Percentiles rank a stretch among this genome's conserved stretches.
phyloP scores from a whole-genome alignment of 2,113 vertebrate species.

The Macheiramphus alcinus region DNA sequence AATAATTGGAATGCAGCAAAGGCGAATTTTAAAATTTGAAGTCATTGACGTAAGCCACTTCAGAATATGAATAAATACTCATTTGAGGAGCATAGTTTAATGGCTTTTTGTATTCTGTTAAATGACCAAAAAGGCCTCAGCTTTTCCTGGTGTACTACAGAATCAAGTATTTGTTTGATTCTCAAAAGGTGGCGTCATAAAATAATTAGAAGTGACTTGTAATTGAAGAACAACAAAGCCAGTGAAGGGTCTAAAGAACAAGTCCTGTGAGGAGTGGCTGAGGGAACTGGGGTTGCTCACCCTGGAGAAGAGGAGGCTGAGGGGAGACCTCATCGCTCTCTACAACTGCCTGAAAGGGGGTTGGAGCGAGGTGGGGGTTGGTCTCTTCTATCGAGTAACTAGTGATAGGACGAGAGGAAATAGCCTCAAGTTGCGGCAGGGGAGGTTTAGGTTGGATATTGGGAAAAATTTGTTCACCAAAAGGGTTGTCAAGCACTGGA shows the following conservation, averaged over 20 bases:
- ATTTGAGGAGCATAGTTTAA: background rate
- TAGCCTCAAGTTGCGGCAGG: background rate
- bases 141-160: background rate
- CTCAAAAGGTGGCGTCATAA: background rate
- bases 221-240: background rate
- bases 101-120: background rate
- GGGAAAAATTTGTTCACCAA: background rate
- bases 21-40: background rate
- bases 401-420: background rate
- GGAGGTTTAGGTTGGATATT: background rate
- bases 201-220: background rate
- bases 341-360: background rate
- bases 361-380: accelerated
- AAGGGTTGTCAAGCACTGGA: background rate
- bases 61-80: background rate
- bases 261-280: accelerated
- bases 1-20: background rate
- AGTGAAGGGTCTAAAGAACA: background rate
- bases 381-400: background rate
- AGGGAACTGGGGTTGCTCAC: background rate
- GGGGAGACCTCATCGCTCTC: background rate
- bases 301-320: background rate
- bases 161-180: background rate
- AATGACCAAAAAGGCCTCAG: background rate
- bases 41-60: background rate